Percentiles rank a stretch among this genome's conserved stretches.
Conservation (phyloP, 2,888 invertebrate genomes). For the Sphaerophoria taeniata region DNA sequence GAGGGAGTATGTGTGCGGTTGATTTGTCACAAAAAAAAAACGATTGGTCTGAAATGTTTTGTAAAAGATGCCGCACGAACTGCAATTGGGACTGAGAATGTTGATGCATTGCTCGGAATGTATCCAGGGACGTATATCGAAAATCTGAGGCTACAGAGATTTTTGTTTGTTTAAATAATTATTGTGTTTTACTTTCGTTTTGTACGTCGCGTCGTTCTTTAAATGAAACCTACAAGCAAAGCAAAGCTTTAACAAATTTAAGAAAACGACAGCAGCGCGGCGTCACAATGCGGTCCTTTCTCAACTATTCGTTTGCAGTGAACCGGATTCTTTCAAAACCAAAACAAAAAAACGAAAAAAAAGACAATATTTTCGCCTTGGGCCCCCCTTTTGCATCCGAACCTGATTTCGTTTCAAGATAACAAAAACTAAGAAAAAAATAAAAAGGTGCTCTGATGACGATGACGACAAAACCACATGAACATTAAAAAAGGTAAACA, state of each 20-base stretch:
- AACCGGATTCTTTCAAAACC: too few relatives aligned
- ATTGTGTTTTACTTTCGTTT: too few relatives aligned
- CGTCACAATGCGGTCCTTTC: too few relatives aligned
- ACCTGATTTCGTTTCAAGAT: not conserved
- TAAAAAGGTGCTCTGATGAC: constrained; percentile 15
- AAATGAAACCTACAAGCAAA: too few relatives aligned
- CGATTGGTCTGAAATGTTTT: constrained; percentile 2
- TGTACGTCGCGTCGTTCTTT: too few relatives aligned
- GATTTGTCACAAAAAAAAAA: constrained; percentile 57
- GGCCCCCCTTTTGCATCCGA: not conserved
- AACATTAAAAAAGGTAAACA: constrained; percentile 57
- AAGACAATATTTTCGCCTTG: not conserved
- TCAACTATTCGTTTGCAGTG: too few relatives aligned
- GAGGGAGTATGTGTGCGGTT: not conserved
- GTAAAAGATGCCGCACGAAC: constrained; percentile 54
- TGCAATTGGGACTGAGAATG: constrained; percentile 23
- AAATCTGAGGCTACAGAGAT: too few relatives aligned
- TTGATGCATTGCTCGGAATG: constrained; percentile 23
- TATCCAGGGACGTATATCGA: not conserved
- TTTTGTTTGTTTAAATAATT: too few relatives aligned
- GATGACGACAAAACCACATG: constrained; percentile 1
- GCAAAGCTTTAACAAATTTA: too few relatives aligned
- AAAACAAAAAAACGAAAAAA: not conserved
- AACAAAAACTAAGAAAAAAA: not conserved
- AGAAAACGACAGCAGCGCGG: too few relatives aligned